Evolutionary conservation across 2,797 vertebrate species (phyloP), one percentile per base, ranked within the genome.

Genomic region (Pempheris klunzingeri): DNA sequence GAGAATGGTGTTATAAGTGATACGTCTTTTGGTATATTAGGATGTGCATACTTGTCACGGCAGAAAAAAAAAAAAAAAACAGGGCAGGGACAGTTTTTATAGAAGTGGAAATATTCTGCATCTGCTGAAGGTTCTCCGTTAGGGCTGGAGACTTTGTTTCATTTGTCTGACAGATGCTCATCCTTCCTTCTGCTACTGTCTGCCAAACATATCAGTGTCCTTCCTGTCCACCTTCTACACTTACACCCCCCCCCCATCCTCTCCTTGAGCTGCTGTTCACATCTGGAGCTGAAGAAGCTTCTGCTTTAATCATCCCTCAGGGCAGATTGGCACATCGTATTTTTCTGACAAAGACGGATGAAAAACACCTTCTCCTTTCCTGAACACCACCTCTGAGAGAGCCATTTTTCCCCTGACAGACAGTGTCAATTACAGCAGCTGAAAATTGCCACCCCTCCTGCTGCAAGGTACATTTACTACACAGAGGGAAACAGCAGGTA

Each of bases 351-450:
- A 44, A 75, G 46, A 46, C 63, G 4, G 55, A 20, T 53, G 69
- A 77, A 62, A 77, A 71, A 77, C 63, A 71, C 49, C 26, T 3
- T 69, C 49, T 74, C 53, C 32, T 47, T 68, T 66, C 54, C 38
- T 53, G 62, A 74, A 78, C 65, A 47, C 77, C 52, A 12, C 20
- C 18, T 36, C 5, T 28, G 67, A 81, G 64, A 65, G 17, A 74
- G n/a, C 13, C 26, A 41, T 78, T 73, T 71, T 58, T 64, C 55
- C 14, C 3, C 39, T 63, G 73, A 69, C 57, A 71, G 71, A 47
- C 53, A 18, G 43, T 73, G 74, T 72, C 84, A 92, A 82, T 82
- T 84, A 86, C 69, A 75, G 74, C 41, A 4, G 66, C 2, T 68
- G 71, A 49, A 78, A 84, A 81, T 32, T 47, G 70, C 67, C 72